Conservation (phyloP, 1,140 invertebrate species). For the Zaprionus ornatus region DNA sequence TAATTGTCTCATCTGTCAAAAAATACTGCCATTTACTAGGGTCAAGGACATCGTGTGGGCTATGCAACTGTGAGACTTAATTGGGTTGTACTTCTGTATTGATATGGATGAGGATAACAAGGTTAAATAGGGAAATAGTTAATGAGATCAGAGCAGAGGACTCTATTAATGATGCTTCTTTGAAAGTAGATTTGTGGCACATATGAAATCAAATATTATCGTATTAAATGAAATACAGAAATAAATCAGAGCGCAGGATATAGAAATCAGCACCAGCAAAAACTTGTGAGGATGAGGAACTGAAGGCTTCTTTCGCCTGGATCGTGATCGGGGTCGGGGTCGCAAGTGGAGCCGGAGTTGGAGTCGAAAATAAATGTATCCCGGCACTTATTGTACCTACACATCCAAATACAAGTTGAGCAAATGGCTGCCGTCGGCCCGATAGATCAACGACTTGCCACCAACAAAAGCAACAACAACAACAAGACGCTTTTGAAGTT, state of each 20-base stretch:
- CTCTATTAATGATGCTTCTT: background rate
- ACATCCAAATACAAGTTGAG: slow-evolving; percentile 37
- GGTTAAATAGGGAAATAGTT: too few species aligned
- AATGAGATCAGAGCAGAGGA: too few species aligned
- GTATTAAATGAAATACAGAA: background rate
- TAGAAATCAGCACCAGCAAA: slow-evolving; percentile 10
- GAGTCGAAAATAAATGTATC: slow-evolving; percentile 50
- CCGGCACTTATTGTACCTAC: slow-evolving; percentile 59
- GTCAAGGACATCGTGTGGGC: slow-evolving; percentile 53
- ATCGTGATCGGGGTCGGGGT: background rate
- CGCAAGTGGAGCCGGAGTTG: background rate
- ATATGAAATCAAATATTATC: slow-evolving; percentile 1
- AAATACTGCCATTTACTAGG: slow-evolving; percentile 18
- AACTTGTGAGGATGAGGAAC: slow-evolving; percentile 11
- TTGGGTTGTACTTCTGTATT: background rate
- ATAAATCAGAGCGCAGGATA: slow-evolving; percentile 27
- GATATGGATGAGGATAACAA: too few species aligned
- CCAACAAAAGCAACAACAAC: slow-evolving; percentile 16
- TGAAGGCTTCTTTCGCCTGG: slow-evolving; percentile 8
- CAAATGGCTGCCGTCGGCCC: slow-evolving; percentile 51
- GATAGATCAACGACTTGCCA: slow-evolving; percentile 69
- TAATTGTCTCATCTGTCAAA: slow-evolving; percentile 36
- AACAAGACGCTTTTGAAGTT: background rate
- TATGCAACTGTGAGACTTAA: slow-evolving; percentile 33
- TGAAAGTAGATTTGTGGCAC: background rate